Percentiles rank a stretch among this genome's conserved stretches.
These are phyloP conservation scores for Danionella cerebrum DNA, from an alignment of 2,113 vertebrate species.

Conservation along the genomic window DNA sequence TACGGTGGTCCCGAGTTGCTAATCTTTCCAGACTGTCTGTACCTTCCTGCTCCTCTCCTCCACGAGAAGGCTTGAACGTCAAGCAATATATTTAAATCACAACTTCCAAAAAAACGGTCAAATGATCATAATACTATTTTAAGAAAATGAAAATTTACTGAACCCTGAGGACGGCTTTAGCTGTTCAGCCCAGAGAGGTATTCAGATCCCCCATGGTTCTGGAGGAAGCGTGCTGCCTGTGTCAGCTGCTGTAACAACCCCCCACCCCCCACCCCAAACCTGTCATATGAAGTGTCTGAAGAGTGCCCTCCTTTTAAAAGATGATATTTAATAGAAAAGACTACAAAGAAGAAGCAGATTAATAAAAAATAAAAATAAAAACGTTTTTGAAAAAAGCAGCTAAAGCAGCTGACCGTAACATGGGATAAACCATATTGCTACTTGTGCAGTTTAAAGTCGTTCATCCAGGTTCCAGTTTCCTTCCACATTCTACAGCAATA, in stretches of 20 bases:
- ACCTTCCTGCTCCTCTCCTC: too few relatives aligned
- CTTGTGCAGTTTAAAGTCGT: constrained; percentile 2
- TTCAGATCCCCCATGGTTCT: neutral
- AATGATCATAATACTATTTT: neutral
- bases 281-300: constrained; percentile 5
- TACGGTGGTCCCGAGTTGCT: too few relatives aligned
- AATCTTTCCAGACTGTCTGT: too few relatives aligned
- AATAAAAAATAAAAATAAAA: constrained; percentile 27
- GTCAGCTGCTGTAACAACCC: constrained; percentile 12
- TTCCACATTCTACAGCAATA: constrained; percentile 11
- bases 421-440: constrained; percentile 14
- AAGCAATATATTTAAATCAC: too few relatives aligned
- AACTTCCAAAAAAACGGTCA: neutral
- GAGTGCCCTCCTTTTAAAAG: neutral
- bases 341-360: neutral
- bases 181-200: neutral
- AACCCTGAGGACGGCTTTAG: neutral
- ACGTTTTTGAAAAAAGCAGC: constrained; percentile 14
- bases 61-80: too few relatives aligned
- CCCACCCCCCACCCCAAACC: too few relatives aligned
- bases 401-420: neutral
- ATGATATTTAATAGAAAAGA: constrained; percentile 18
- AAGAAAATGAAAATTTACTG: neutral
- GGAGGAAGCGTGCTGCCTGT: neutral
- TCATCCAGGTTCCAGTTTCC: neutral